Conservation (phyloP, 1,140 invertebrate genomes). For the Gonioctena quinquepunctata region DNA sequence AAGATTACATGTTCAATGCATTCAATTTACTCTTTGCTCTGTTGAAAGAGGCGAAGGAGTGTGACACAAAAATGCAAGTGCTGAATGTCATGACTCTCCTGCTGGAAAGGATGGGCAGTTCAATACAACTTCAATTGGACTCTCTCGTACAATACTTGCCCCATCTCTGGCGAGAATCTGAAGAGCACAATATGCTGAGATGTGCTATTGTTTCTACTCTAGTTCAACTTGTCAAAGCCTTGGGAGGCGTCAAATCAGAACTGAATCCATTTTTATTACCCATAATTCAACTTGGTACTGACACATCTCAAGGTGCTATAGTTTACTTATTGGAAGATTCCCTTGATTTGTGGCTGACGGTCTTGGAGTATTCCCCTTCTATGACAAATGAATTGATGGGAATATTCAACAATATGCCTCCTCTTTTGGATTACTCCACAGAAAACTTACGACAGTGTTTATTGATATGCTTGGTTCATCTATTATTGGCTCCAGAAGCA, state of each 20-base stretch:
- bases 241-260: slow-evolving; percentile 63
- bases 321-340: slow-evolving; percentile 93
- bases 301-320: slow-evolving; percentile 76
- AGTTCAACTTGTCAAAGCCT: slow-evolving; percentile 73
- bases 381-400: slow-evolving; percentile 68
- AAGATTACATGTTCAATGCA: slow-evolving; percentile 75
- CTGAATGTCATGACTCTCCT: slow-evolving; percentile 88
- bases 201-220: slow-evolving; percentile 89
- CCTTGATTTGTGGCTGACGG: slow-evolving; percentile 83
- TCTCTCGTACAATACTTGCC: slow-evolving; percentile 83
- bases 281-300: slow-evolving; percentile 80
- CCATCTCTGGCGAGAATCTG: slow-evolving; percentile 83
- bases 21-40: slow-evolving; percentile 82
- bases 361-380: slow-evolving; percentile 75
- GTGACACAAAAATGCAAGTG: slow-evolving; percentile 94
- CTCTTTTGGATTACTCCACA: slow-evolving; percentile 76
- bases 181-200: slow-evolving; percentile 86
- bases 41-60: slow-evolving; percentile 85
- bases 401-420: slow-evolving; percentile 76
- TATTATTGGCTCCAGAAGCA: slow-evolving; percentile 78
- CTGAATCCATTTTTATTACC: slow-evolving; percentile 73
- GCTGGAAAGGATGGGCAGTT: slow-evolving; percentile 80
- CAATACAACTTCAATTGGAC: slow-evolving; percentile 71
- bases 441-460: slow-evolving; percentile 80
- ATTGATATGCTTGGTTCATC: slow-evolving; percentile 81